Evolutionary conservation across 2,797 vertebrate species (phyloP).

Genomic region (Podarcis siculus): DNA sequence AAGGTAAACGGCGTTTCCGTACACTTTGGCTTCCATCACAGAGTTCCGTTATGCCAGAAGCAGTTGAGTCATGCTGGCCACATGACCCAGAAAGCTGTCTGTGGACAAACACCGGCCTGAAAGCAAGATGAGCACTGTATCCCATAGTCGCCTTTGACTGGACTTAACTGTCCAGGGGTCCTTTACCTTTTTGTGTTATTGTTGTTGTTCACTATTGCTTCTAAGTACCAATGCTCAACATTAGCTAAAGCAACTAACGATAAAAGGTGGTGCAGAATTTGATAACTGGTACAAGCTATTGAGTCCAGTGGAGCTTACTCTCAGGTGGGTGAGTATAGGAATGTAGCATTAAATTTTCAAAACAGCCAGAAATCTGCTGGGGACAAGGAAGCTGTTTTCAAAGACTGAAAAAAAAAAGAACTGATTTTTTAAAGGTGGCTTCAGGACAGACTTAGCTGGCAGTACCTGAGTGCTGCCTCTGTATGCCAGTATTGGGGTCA

Average conservation of each 20-base stretch:
- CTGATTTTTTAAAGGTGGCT: neutral
- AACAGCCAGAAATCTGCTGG: neutral
- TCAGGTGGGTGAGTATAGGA: neutral
- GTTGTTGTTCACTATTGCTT: neutral
- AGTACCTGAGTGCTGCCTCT: neutral
- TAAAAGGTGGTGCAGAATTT: neutral
- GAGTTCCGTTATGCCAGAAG: too few species aligned
- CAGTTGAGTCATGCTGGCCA: too few species aligned
- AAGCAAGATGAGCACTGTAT: too few species aligned
- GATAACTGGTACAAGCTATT: neutral
- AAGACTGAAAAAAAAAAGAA: neutral
- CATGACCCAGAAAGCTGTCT: too few species aligned
- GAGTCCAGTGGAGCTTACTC: neutral
- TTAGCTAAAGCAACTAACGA: neutral
- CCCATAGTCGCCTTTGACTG: too few species aligned
- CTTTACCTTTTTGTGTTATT: too few species aligned
- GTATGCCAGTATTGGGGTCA: neutral
- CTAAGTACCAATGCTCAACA: neutral
- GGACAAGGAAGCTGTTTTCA: neutral
- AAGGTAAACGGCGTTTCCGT: too few species aligned
- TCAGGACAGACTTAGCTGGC: neutral
- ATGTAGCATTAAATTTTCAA: neutral
- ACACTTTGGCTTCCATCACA: too few species aligned
- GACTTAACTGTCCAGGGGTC: too few species aligned
- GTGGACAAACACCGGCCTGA: too few species aligned